A percentile compares a stretch with the other conserved stretches of the same genome.
phyloP scores from a whole-genome alignment of 1,140 invertebrate species.

The Temnothorax curvispinosus region DNA sequence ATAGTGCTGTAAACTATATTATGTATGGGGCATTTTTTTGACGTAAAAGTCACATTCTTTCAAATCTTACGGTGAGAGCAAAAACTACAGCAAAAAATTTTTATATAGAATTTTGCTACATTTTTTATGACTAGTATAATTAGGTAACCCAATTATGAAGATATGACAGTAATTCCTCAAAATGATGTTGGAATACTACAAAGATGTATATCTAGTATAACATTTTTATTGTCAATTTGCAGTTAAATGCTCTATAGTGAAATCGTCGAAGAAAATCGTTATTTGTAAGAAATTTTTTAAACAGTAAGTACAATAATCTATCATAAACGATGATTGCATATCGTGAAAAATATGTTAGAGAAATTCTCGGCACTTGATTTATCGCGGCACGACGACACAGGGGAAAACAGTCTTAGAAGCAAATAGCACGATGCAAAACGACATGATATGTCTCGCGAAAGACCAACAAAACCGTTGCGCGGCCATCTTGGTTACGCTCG shows the following conservation, averaged over 20 bases:
- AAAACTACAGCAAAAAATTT: neutral
- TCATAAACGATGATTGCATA: neutral
- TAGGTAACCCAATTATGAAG: neutral
- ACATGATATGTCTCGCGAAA: constrained; percentile 40
- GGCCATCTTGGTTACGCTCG: constrained; percentile 77
- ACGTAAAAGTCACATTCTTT: neutral
- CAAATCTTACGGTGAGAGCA: neutral
- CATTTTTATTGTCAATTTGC: neutral
- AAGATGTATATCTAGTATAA: neutral
- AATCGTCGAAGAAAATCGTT: neutral
- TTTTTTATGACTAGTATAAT: neutral
- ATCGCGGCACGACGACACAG: neutral
- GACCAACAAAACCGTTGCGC: constrained; percentile 24
- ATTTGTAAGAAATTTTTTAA: neutral
- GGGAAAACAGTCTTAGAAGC: constrained; percentile 8
- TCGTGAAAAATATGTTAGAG: neutral
- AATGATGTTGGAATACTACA: neutral
- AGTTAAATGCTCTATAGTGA: neutral
- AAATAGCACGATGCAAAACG: constrained; percentile 4
- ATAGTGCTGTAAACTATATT: neutral
- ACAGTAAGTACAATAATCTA: neutral
- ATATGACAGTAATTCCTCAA: neutral
- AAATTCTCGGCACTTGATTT: constrained; percentile 1
- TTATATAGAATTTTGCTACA: neutral
- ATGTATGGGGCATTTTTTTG: neutral